Evolutionary conservation across 2,113 vertebrate species (phyloP).

Genomic region (Datnioides undecimradiatus): DNA sequence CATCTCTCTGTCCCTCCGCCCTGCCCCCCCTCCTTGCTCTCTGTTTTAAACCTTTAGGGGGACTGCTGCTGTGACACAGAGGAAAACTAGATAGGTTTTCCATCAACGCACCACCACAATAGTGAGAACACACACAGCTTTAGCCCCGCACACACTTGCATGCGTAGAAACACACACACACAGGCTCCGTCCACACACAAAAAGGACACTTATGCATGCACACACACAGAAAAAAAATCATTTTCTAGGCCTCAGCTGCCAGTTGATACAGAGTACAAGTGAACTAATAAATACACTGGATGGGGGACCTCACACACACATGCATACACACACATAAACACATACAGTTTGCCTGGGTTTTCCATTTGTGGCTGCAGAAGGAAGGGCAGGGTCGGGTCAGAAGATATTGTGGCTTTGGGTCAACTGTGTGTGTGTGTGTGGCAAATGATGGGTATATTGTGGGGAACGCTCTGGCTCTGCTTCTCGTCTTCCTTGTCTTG

Average conservation of each 20-base stretch:
- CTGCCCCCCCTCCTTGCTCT: conserved; percentile 37
- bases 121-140: conserved; percentile 46
- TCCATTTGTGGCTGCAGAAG: conserved; percentile 65
- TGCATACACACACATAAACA: conserved; percentile 39
- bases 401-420: conserved; percentile 71
- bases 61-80: conserved; percentile 75
- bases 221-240: conserved; percentile 26
- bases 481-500: conserved; percentile 52
- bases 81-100: conserved; percentile 82
- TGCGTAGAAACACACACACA: background rate
- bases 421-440: conserved; percentile 45
- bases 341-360: conserved; percentile 57
- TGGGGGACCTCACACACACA: conserved; percentile 21
- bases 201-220: background rate
- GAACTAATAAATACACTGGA: conserved; percentile 29
- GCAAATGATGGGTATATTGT: conserved; percentile 50
- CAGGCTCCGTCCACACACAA: too few species aligned
- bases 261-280: conserved; percentile 28
- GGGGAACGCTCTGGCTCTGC: conserved; percentile 57
- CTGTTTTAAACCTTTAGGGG: conserved; percentile 69
- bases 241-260: conserved; percentile 32
- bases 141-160: conserved; percentile 15
- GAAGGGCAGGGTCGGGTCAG: conserved; percentile 67
- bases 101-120: conserved; percentile 66
- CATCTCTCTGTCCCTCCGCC: conserved; percentile 39